These are phyloP conservation scores for Caenorhabditis tropicalis DNA, from an alignment of 1,140 invertebrate species.

Conservation along the genomic window DNA sequence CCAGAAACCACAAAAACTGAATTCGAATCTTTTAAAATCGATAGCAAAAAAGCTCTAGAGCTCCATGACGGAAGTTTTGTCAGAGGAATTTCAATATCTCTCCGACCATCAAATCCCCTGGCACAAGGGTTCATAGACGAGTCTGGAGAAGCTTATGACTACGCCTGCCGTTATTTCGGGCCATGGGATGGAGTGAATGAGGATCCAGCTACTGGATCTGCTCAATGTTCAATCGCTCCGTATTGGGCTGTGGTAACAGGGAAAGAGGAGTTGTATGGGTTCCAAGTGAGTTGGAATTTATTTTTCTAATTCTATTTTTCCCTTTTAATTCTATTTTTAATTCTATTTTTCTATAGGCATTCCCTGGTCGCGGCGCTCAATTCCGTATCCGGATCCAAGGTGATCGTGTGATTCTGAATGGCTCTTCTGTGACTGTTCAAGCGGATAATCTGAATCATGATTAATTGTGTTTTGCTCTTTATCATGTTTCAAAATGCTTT, in stretches of 20 bases:
- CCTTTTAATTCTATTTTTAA: background rate
- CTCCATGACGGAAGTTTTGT: slow-evolving; percentile 58
- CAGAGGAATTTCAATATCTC: slow-evolving; percentile 62
- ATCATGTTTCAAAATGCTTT: background rate
- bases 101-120: slow-evolving; percentile 60
- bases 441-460: background rate
- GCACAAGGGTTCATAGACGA: slow-evolving; percentile 56
- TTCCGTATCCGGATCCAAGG: background rate
- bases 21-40: slow-evolving; percentile 52
- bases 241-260: slow-evolving; percentile 73
- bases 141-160: slow-evolving; percentile 72
- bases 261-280: slow-evolving; percentile 69
- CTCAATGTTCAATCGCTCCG: slow-evolving; percentile 75
- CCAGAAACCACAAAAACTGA: slow-evolving; percentile 56
- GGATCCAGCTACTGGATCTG: slow-evolving; percentile 69
- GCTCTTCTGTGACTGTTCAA: background rate
- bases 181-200: slow-evolving; percentile 75
- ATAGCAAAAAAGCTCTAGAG: slow-evolving; percentile 52
- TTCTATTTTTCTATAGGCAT: background rate
- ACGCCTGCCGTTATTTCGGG: slow-evolving; percentile 76
- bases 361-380: background rate
- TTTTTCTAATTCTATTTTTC: background rate
- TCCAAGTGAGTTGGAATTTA: background rate
- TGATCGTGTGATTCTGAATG: background rate
- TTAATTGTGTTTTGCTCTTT: background rate